Evolutionary conservation across 2,888 invertebrate genomes (phyloP).

Genomic region (Melinaea menophilus): DNA sequence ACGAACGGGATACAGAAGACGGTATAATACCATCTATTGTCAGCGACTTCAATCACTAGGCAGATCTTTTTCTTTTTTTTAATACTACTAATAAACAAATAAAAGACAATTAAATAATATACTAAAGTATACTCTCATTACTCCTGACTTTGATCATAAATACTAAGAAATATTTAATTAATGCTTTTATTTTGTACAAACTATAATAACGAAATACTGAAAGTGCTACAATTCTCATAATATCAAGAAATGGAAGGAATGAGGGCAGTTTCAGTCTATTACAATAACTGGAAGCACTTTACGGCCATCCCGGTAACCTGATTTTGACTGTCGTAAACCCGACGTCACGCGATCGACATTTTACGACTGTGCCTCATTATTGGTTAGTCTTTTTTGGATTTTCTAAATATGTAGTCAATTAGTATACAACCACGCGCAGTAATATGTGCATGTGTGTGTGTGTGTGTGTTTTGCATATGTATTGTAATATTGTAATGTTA

Average conservation of each 20-base stretch:
- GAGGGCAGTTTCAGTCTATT: slow-evolving; percentile 16
- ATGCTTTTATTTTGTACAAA: not conserved
- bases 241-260: slow-evolving; percentile 6
- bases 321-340: slow-evolving; percentile 32
- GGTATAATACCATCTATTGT: too few relatives aligned
- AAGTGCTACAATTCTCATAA: slow-evolving; percentile 4
- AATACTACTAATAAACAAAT: too few relatives aligned
- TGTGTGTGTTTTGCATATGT: too few relatives aligned
- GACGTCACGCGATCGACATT: slow-evolving; percentile 30
- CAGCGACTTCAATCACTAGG: too few relatives aligned
- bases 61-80: too few relatives aligned
- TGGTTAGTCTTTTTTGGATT: slow-evolving; percentile 9
- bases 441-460: too few relatives aligned
- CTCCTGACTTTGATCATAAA: too few relatives aligned
- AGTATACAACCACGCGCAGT: not conserved
- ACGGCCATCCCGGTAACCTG: slow-evolving; percentile 34
- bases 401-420: not conserved
- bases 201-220: not conserved
- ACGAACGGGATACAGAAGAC: too few relatives aligned
- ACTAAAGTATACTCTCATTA: too few relatives aligned
- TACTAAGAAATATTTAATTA: too few relatives aligned
- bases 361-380: slow-evolving; percentile 27
- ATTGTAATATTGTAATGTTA: too few relatives aligned
- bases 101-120: too few relatives aligned
- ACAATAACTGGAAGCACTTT: slow-evolving; percentile 26